These are phyloP conservation scores for Nannoperca obscura DNA, from an alignment of 2,797 vertebrate species.

Conservation along the genomic window DNA sequence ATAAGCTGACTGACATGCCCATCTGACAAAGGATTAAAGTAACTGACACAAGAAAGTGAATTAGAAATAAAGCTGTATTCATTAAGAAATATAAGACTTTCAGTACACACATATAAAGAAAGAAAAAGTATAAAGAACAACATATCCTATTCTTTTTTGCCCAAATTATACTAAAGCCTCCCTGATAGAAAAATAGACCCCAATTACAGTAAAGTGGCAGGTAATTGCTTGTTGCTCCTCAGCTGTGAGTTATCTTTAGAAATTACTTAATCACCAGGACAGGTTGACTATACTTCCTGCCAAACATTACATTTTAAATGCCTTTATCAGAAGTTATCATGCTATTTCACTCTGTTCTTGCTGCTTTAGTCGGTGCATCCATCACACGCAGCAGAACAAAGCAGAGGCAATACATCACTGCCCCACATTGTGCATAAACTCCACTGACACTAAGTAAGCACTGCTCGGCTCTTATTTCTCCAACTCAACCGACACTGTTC, in stretches of 20 bases:
- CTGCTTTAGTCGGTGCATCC: too few species aligned
- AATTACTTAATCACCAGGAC: too few species aligned
- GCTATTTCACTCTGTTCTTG: conserved; percentile 58
- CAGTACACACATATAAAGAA: neutral
- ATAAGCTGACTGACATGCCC: neutral
- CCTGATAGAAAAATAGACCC: conserved; percentile 74
- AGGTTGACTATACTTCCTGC: too few species aligned
- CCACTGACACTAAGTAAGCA: conserved; percentile 67
- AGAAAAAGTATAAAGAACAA: neutral
- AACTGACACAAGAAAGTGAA: neutral
- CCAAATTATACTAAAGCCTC: conserved; percentile 10
- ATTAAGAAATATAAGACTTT: neutral
- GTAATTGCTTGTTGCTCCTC: conserved; percentile 82
- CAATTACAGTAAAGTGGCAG: conserved; percentile 82
- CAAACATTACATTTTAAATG: conserved; percentile 71
- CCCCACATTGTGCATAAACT: conserved; percentile 51
- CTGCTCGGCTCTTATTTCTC: conserved; percentile 41
- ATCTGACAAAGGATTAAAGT: neutral
- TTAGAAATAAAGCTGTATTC: neutral
- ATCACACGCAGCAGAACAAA: conserved; percentile 16
- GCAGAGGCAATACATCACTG: conserved; percentile 72
- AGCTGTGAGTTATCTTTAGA: conserved; percentile 48
- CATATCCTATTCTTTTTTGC: neutral
- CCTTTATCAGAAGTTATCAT: conserved; percentile 70
- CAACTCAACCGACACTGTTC: conserved; percentile 42